These are phyloP conservation scores for Oegoconia quadripuncta DNA, from an alignment of 2,888 invertebrate genomes.

Conservation along the genomic window DNA sequence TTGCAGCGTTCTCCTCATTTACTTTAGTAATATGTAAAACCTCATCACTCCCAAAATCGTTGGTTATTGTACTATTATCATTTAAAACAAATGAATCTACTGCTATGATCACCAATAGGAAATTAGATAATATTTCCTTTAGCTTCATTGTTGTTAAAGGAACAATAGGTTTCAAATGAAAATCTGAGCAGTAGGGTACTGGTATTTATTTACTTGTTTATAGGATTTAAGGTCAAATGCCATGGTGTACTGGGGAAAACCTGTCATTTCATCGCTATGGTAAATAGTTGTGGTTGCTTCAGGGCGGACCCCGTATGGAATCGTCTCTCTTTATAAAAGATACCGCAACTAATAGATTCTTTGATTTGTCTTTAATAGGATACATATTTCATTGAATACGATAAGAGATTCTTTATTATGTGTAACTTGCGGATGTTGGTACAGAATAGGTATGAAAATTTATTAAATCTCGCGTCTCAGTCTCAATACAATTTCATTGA, in stretches of 20 bases:
- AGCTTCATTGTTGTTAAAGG: slow-evolving; percentile 38
- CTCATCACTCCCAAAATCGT: slow-evolving; percentile 14
- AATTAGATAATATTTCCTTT: slow-evolving; percentile 29
- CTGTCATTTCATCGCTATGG: slow-evolving; percentile 39
- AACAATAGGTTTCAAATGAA: slow-evolving; percentile 46
- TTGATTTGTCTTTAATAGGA: too few relatives aligned
- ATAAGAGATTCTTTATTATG: too few relatives aligned
- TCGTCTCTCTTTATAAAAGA: too few relatives aligned
- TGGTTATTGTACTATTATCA: slow-evolving; percentile 11
- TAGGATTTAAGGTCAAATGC: slow-evolving; percentile 58
- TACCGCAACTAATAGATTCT: too few relatives aligned
- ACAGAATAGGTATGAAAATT: too few relatives aligned
- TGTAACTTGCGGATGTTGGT: too few relatives aligned
- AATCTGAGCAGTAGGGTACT: slow-evolving; percentile 27
- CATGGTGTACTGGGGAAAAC: slow-evolving; percentile 51
- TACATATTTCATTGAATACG: too few relatives aligned
- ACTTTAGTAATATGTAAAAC: slow-evolving; percentile 14
- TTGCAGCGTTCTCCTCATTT: slow-evolving; percentile 32
- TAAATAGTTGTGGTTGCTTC: slow-evolving; percentile 17
- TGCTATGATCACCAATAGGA: slow-evolving; percentile 26
- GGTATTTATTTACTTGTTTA: slow-evolving; percentile 67
- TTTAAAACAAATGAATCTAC: slow-evolving; percentile 29
- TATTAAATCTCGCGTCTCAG: too few relatives aligned
- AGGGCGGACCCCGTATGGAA: not conserved
- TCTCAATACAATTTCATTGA: too few relatives aligned